These are phyloP conservation scores for Calyptomena viridis DNA, from an alignment of 2,113 vertebrate species.

Conservation along the genomic window DNA sequence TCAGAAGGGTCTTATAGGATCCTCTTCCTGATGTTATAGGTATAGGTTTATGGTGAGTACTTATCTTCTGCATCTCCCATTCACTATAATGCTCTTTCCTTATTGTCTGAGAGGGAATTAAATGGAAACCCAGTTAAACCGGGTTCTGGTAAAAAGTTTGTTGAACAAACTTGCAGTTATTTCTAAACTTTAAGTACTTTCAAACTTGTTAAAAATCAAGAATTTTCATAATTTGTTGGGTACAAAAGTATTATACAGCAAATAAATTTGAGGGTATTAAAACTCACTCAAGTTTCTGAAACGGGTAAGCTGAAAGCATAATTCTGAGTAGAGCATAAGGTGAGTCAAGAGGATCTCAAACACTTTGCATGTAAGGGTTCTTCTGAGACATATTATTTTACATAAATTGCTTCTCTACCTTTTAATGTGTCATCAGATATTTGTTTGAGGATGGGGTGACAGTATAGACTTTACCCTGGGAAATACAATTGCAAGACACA, in stretches of 20 bases:
- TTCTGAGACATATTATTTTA: not conserved
- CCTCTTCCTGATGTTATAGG: not conserved
- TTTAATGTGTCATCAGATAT: not conserved
- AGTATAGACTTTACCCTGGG: not conserved
- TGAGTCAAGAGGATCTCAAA: not conserved
- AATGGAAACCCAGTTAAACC: not conserved
- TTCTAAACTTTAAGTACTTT: not conserved
- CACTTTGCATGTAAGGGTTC: not conserved
- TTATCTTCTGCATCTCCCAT: not conserved
- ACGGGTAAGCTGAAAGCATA: not conserved
- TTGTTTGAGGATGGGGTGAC: not conserved
- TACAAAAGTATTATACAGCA: not conserved
- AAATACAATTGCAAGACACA: not conserved
- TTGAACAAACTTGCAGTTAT: not conserved
- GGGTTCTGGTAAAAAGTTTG: not conserved
- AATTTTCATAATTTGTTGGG: not conserved
- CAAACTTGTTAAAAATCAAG: not conserved
- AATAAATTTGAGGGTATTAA: not conserved
- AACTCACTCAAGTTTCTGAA: not conserved
- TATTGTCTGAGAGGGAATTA: not conserved
- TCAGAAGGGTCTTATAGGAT: not conserved
- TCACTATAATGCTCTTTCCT: not conserved
- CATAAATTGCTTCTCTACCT: not conserved
- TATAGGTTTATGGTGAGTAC: not conserved
- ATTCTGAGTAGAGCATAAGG: not conserved